Conservation (phyloP, 2,113 vertebrate species). For the Oreotrochilus melanogaster region DNA sequence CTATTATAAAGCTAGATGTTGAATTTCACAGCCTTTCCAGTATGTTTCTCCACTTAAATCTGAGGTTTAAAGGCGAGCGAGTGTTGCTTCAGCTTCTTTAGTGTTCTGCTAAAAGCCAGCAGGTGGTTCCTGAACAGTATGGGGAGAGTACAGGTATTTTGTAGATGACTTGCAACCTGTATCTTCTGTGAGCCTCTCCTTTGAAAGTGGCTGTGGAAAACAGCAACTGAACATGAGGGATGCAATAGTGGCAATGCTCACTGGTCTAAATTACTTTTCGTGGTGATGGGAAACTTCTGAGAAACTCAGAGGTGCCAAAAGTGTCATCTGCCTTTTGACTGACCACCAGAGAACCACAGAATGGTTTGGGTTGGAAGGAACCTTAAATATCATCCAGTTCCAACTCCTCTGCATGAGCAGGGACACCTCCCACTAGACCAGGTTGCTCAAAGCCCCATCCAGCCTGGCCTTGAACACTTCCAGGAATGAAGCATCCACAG, state of each 20-base stretch:
- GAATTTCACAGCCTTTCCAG: constrained; percentile 8
- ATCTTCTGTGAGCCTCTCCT: neutral
- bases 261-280: neutral
- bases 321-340: neutral
- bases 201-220: neutral
- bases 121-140: neutral
- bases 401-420: no score
- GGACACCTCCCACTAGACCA: no score
- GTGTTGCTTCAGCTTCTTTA: neutral
- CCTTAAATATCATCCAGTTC: no score
- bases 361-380: no score
- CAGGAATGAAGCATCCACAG: no score
- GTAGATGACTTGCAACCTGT: neutral
- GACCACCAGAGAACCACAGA: neutral
- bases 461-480: no score
- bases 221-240: neutral
- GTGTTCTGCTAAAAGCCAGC: neutral
- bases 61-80: neutral
- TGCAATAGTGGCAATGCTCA: neutral
- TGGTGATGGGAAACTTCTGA: neutral
- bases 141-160: neutral
- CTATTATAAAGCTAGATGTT: constrained; percentile 4
- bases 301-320: neutral
- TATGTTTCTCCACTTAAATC: neutral
- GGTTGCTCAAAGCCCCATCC: no score